phyloP scores from a whole-genome alignment of 2,113 vertebrate species.

The Saguinus imperator region DNA sequence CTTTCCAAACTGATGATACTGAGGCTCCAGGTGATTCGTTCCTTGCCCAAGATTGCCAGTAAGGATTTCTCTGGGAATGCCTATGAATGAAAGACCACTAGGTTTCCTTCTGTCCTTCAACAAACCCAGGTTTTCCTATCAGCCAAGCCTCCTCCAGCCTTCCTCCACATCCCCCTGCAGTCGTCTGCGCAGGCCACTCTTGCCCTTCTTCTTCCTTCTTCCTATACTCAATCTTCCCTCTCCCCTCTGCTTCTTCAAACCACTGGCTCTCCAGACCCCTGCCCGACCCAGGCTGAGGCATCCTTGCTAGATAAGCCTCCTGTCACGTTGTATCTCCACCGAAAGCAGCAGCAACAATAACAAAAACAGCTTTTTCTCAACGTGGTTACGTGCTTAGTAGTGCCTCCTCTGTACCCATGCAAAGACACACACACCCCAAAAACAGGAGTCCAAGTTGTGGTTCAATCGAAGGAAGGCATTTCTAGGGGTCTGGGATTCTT shows the following conservation, averaged over 20 bases:
- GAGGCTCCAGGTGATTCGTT: not conserved
- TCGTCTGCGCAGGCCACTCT: not conserved
- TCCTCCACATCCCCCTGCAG: not conserved
- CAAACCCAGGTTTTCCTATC: not conserved
- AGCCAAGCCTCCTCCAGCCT: not conserved
- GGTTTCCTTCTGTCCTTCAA: not conserved
- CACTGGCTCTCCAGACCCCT: not conserved
- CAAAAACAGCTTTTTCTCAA: not conserved
- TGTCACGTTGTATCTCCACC: too few relatives aligned
- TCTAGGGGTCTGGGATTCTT: not conserved
- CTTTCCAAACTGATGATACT: not conserved
- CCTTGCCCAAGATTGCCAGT: not conserved
- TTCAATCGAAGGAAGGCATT: not conserved
- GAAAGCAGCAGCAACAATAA: not conserved
- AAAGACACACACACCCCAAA: not conserved
- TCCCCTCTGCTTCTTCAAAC: not conserved
- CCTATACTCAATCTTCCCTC: not conserved
- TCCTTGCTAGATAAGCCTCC: fast-evolving
- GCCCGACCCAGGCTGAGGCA: not conserved
- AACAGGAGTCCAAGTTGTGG: not conserved
- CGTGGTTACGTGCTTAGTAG: not conserved
- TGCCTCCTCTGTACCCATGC: not conserved
- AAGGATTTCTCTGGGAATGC: not conserved
- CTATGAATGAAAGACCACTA: not conserved
- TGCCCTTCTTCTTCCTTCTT: not conserved